Evolutionary conservation across 2,113 vertebrate genomes (phyloP), one percentile per base, ranked within the genome.

Genomic region (Stercorarius parasiticus): DNA sequence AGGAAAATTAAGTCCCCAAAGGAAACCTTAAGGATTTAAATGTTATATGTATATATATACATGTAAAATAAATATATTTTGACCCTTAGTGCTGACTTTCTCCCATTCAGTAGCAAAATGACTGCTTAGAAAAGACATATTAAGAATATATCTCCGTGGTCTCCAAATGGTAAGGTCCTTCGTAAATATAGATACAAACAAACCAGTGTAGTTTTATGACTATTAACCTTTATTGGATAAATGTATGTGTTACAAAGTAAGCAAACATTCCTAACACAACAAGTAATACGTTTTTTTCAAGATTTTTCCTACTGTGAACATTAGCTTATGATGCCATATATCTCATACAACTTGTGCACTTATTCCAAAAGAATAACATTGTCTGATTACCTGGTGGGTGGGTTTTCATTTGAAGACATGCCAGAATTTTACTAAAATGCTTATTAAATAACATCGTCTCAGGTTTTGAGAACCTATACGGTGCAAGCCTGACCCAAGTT

Each of bases 141-240:
- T 56, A 25, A 87, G 23, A 76, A 11, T 23, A 4, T 22, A 59
- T 55, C 11, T 21, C 27, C 9, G 1, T 56, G 38, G 19, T 73
- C 58, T 95, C 34, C 38, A 90, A 52, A 64, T 36, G 32, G 13
- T 67, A 43, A 70, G 15, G 26, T 74, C 23, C 21, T 83, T 64
- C 14, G 15, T 62, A 76, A 88, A 80, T 42, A 65, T 1, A 67
- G 7, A 55, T 79, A 59, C 17, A 34, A 91, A 83, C 16, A 85
- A 61, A 65, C 8, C 5, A 86, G 32, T 79, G 53, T 52, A 90
- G 36, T 73, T 91, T 93, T 93, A 66, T 91, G n/a, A 92, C 62
- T 92, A 69, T 92, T 86, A 58, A 26, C 72, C 50, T 97, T 98
- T 97, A 98, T 97, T 98, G 81, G 66, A 52, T 96, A 96, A 95